Conservation (phyloP, 2,113 vertebrate species). For the Passer montanus region DNA sequence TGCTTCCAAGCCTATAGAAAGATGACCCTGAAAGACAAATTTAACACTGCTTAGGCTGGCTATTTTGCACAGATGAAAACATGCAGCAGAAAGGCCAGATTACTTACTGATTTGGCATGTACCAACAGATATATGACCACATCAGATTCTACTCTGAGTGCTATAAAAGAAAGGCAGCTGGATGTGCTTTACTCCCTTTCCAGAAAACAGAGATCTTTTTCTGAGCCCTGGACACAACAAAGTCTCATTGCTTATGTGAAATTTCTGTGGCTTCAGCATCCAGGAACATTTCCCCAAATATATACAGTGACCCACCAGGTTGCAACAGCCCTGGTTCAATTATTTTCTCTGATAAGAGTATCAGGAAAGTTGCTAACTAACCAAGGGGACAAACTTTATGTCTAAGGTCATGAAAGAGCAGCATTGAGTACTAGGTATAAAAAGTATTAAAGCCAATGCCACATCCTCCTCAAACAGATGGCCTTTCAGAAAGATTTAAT, state of each 20-base stretch:
- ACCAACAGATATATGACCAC: not conserved
- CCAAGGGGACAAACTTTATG: slow-evolving; percentile 24
- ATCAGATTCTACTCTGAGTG: not conserved
- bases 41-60: not conserved
- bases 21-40: not conserved
- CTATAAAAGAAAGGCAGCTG: not conserved
- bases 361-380: not conserved
- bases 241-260: not conserved
- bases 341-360: not conserved
- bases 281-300: not conserved
- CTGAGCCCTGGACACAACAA: not conserved
- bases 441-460: slow-evolving; percentile 50
- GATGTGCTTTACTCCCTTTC: not conserved
- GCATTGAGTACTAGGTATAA: slow-evolving; percentile 18
- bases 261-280: not conserved
- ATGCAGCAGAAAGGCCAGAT: not conserved
- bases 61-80: not conserved
- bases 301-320: not conserved
- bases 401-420: slow-evolving; percentile 55
- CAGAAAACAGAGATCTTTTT: not conserved
- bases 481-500: slow-evolving; percentile 70
- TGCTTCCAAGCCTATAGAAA: not conserved
- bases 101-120: not conserved
- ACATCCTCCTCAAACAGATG: slow-evolving; percentile 65
- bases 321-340: not conserved